Evolutionary conservation across 2,113 vertebrate species (phyloP), one percentile per base, ranked within the genome.

Genomic region (Nanorana parkeri): DNA sequence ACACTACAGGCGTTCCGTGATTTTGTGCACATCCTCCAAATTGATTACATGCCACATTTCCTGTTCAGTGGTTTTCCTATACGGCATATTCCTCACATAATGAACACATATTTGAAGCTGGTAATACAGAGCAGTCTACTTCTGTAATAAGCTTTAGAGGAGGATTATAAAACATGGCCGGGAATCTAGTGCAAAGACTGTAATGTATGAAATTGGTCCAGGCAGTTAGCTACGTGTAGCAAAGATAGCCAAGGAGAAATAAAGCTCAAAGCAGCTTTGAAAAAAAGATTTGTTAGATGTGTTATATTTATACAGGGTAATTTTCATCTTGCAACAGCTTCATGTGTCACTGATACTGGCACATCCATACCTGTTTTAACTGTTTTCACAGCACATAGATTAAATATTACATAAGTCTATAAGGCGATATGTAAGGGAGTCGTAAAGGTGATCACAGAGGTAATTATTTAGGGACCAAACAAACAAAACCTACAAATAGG

Each of bases 31-130:
- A 67, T 67, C 28, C 26, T 32, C 15, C 23, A 67, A 67, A 67
- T 67, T 67, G 64, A 67, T 67, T 67, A 67, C 64, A 67, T 67
- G 64, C 64, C 29, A 67, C 64, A 32, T 32, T 32, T 32, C 19
- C 21, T 63, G 21, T 23, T 63, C 60, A 63, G 21, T 21, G 60
- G 60, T 24, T 63, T 24, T 23, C 60, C 21, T 47, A 26, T 63
- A 21, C 60, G 21, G 60, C 8, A 63, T 47, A 15, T 10, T 47
- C 13, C 6, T 47, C 41, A 67, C 26, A 67, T 67, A 67, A 67
- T 36, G 23, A 67, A n/a, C 65, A 36, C 16, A 67, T 67, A 67
- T 67, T 67, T 36, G 32, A 67, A 36, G 65, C 65, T 67, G 65
- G 65, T 67, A 67, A 67, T 32, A 67, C 32, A 20, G 65, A 32